Evolutionary conservation across 2,113 vertebrate species (phyloP).

Genomic region (Dolichotis patagonum): DNA sequence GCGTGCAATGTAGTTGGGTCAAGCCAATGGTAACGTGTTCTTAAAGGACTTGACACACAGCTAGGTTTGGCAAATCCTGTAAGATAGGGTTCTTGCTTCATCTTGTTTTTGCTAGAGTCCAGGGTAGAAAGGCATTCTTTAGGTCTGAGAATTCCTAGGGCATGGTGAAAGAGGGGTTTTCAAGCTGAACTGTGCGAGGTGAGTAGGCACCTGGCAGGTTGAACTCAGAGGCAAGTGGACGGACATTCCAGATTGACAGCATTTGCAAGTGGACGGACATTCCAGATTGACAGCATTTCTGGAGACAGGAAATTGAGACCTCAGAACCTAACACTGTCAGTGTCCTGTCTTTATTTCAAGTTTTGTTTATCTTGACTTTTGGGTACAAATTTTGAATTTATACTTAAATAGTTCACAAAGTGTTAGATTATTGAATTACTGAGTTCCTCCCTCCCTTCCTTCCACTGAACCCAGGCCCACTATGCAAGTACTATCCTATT

Average conservation of each 20-base stretch:
- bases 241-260: background rate
- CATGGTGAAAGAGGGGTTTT: background rate
- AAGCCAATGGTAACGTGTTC: background rate
- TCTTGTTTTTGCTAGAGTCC: background rate
- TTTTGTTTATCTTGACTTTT: background rate
- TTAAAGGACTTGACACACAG: background rate
- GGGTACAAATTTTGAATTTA: background rate
- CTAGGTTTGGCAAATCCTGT: background rate
- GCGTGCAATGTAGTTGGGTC: background rate
- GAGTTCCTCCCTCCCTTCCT: too few species aligned
- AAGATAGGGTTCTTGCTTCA: background rate
- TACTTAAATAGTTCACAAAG: background rate
- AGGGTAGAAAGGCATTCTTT: background rate
- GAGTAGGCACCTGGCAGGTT: background rate
- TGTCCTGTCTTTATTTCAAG: background rate
- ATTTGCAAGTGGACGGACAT: background rate
- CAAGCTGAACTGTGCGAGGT: background rate
- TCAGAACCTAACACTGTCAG: background rate
- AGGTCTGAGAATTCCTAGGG: background rate
- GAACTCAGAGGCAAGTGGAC: background rate
- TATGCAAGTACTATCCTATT: background rate
- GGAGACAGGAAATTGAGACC: background rate
- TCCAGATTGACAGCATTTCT: constrained; percentile 34
- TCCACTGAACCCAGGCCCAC: background rate
- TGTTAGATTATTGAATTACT: background rate